Evolutionary conservation across 1,140 invertebrate species (phyloP), one percentile per base, ranked within the genome.

Genomic region (Chymomyza costata): DNA sequence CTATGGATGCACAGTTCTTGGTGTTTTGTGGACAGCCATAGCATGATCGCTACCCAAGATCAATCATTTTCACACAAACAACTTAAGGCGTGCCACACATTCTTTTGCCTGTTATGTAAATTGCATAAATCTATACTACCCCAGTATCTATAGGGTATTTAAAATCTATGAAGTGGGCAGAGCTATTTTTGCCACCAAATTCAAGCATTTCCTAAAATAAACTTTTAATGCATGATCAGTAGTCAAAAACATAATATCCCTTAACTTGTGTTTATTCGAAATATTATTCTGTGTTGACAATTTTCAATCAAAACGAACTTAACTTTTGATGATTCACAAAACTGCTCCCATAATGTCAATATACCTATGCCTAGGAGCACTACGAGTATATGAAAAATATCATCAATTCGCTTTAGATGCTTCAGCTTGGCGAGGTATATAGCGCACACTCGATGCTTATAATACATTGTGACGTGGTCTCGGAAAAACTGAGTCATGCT

Each of bases 261-360:
- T 15, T 32, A 21, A 51, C 32, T 38, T 46, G 40, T 38, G 35
- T 19, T 18, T 28, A 14, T 45, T 14, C 18, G 6, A n/a, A n/a
- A 15, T 16, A 18, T 43, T 6, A n/a, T 16, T 1, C 10, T 0
- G 15, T 43, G 65, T 58, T 76, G 70, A 78, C 70, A 76, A 78
- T 53, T 70, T 70, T 52, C 40, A 48, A 65, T 76, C 43, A 55
- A 50, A 51, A 44, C 37, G n/a, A n/a, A n/a, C 28, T 6, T n/a
- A 14, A 19, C 60, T 19, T 46, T 37, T 51, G 61, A 71, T 76
- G 70, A 76, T 59, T 76, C 70, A 76, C 49, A 64, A 35, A 28
- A 7, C 6, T 32, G 39, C 14, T 32, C 44, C 13, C 28, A 46
- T 44, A 55, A 63, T 62, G 57, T 37, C 46, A 69, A 68, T 68